Evolutionary conservation across 2,797 vertebrate genomes (phyloP), one percentile per base, ranked within the genome.

Genomic region (Hydrophis major): DNA sequence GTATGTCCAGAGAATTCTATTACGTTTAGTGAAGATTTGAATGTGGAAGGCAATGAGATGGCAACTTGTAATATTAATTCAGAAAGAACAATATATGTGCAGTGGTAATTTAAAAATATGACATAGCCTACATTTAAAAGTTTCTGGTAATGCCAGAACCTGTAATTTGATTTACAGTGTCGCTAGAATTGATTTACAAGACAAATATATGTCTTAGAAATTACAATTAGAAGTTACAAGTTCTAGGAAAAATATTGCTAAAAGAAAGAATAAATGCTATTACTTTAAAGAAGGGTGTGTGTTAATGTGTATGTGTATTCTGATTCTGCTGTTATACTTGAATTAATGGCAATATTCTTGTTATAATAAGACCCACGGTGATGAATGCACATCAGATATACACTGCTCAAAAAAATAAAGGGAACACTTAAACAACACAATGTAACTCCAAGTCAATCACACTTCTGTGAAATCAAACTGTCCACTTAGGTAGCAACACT

Each of bases 1-100:
- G 90, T 88, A 88, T 92, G 90, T 47, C 74, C 86, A 92, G 93
- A 94, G 91, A 93, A 95, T 93, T 93, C 93, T 94, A 93, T 95
- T 94, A 94, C 87, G 93, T 94, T 0, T 4, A 94, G 89, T 93
- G 92, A 90, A 94, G 61, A 37, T 94, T 95, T 93, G 78, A 91
- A 89, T 0, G 5, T 66, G 94, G 86, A 66, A 93, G 88, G n/a
- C 74, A 28, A 53, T 78, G 90, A 95, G 93, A 94, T 69, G 90
- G 89, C 56, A 92, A 89, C 93, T 94, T 94, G 56, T 90, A 93
- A 86, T 91, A 90, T 78, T 0, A 3, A 92, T 0, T 0, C 5
- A 7, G 28, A 86, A 61, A 8, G 87, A 92, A 88, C 74, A 88
- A 93, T 22, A 50, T 0, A 12, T 69, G 20, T 6, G 93, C 37